Base-by-base conservation (phyloP, 1,140 invertebrate species). In the Temnothorax nylanderi region DNA sequence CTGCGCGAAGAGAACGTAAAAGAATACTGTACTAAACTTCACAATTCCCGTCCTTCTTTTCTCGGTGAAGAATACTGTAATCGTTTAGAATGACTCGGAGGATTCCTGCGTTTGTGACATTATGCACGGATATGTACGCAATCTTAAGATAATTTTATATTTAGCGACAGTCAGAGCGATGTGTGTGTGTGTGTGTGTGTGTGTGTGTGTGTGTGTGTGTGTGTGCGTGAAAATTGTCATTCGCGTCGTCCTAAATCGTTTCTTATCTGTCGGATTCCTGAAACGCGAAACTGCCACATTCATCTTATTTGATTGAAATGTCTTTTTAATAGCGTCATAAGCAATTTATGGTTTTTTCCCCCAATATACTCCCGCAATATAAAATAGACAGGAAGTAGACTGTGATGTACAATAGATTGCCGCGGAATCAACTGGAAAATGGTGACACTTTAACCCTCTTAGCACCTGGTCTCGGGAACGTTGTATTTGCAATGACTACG, bases 401-500 rank as follows among this genome's bases (percentile, higher is more conserved):
- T 58, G 21, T n/a, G 37, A 47, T 13, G 51, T 26, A 72, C 41
- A 69, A 69, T 26, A 34, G 37, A 74, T 11, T 3, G 18, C 54
- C 10, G 67, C 32, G 18, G 18, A 37, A 58, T 44, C 37, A 37
- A 41, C 49, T 71, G 54, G 69, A 74, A 84, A 74, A n/a, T 47
- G 69, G 47, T 60, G 80, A 84, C 80, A 72, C 34, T 74, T 47
- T n/a, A 84, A 54, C 62, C 77, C 41, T 60, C 21, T 74, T 74
- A 44, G 10, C 37, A 7, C 34, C 37, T n/a, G 49, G 18, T 69
- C 64, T 26, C 32, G 44, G 26, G 26, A 21, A 37, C 8, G 34
- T 47, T 47, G 69, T 41, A 47, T 72, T 72, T 72, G 54, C 69
- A 74, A 60, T 74, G 80, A 84, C 69, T 84, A 32, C 41, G 41